Evolutionary conservation across 2,888 invertebrate genomes (phyloP), one percentile per base, ranked within the genome.

Genomic region (Volucella inanis): DNA sequence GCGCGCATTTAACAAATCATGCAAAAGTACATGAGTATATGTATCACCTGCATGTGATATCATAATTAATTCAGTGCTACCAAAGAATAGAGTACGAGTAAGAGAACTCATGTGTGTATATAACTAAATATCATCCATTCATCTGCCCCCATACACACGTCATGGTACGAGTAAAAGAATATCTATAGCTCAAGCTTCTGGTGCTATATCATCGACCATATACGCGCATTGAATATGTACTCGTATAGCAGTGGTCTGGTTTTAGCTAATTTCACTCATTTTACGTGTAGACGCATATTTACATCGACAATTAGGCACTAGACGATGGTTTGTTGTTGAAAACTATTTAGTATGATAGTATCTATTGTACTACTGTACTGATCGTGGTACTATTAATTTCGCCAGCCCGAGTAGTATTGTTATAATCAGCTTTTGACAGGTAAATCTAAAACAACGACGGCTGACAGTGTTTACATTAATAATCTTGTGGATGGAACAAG

Each of bases 1-100:
- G 31, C 31, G 31, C 64, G 45, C 45, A 39, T 59, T 14, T 38
- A 50, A 50, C 49, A 74, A 74, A 55, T 49, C 31, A 57, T 31
- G 22, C 31, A 47, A 14, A 10, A 18, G 18, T 12, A 9, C 12
- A 59, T 31, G 15, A 52, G 49, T 55, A 55, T 67, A 41, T 62
- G 43, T 45, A 72, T 61, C 71, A 83, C 74, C 74, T 78, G 83
- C 83, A 72, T 62, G 79, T 79, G 72, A 68, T 70, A 62, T 79
- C 74, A 79, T 79, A 83, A 83, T 83, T 79, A 83, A 75, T 79
- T 79, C 70, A 57, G 74, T 78, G 68, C 78, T 52, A 64, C 55
- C 67, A 62, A 72, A 74, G 61, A 76, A 38, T 47, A 55, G 55
- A 64, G 45, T 38, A 54, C 31, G 8, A 31, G 31, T 31, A 31